Percentiles rank a stretch among this genome's conserved stretches.
Evolutionary conservation across 2,888 invertebrate species (phyloP).

Genomic region (Oegoconia quadripuncta): DNA sequence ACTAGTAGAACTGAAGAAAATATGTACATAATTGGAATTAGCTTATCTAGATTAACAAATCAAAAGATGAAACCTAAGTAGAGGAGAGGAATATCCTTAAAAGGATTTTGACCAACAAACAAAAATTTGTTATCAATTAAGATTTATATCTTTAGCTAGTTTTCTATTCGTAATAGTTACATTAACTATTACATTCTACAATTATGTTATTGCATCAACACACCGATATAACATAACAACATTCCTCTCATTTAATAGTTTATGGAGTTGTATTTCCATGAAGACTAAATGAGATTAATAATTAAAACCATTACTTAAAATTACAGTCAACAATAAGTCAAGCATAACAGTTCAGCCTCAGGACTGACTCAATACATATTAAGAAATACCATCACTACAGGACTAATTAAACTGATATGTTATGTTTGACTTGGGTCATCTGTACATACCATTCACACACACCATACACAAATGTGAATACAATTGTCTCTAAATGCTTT

Average conservation of each 20-base stretch:
- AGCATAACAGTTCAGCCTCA: too few relatives aligned
- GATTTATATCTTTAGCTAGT: too few relatives aligned
- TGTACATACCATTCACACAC: background rate
- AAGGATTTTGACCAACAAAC: too few relatives aligned
- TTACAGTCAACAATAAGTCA: background rate
- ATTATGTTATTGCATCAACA: slow-evolving; percentile 3
- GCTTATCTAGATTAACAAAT: background rate
- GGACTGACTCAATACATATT: too few relatives aligned
- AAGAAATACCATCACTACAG: too few relatives aligned
- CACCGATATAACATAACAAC: slow-evolving; percentile 1
- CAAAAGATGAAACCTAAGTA: background rate
- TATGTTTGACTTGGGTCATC: too few relatives aligned
- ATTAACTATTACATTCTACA: slow-evolving; percentile 1
- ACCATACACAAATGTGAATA: slow-evolving; percentile 2
- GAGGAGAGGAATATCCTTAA: too few relatives aligned
- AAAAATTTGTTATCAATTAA: too few relatives aligned
- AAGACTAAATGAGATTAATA: slow-evolving; percentile 1
- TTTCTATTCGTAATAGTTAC: background rate
- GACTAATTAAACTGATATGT: too few relatives aligned
- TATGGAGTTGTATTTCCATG: slow-evolving; percentile 1
- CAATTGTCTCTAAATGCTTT: slow-evolving; percentile 1
- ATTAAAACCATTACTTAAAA: slow-evolving; percentile 4
- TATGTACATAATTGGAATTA: background rate
- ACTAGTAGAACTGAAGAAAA: slow-evolving; percentile 2
- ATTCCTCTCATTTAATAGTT: slow-evolving; percentile 3